Evolutionary conservation across 2,113 vertebrate species (phyloP), one percentile per base, ranked within the genome.

Genomic region (Suncus etruscus): DNA sequence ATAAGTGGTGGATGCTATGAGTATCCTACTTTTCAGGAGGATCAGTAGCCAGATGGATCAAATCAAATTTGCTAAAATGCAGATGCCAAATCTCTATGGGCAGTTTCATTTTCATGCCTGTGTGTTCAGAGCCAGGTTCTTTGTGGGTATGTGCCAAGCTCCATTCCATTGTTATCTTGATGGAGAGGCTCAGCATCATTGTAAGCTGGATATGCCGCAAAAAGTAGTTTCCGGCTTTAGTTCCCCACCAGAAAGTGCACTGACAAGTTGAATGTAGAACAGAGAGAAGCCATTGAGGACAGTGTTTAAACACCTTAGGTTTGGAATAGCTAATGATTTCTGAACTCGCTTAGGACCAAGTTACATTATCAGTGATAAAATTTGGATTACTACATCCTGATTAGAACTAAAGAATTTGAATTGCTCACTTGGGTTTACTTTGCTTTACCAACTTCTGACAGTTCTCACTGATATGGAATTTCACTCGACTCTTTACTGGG

Each of bases 31-130:
- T 94, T 94, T 87, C 86, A 54, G 29, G 81, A 29, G 15, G 65
- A 58, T 80, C 66, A 45, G 75, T 51, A 82, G 91, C 91, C 95
- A 95, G 95, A 89, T 94, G 93, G 93, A 90, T 95, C 50, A 73
- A 51, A 1, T 83, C 86, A 74, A 68, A 72, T 88, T 83, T 83
- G 18, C 87, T 72, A 12, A 94, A 86, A 50, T 70, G 15, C 83
- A 89, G 77, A 86, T 90, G 93, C 95, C 50, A 77, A 50, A 74
- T 78, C 73, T 94, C 92, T 63, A 50, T 14, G 83, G 80, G 73
- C 80, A 86, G 76, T 81, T 92, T 78, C 81, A 70, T 95, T 94
- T 94, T 61, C 75, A 88, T 83, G 91, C 76, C 45, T 89, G 63
- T 70, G 63, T 66, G 83, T 92, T 90, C 82, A 74, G 86, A 86